Evolutionary conservation across 2,113 vertebrate species (phyloP), one percentile per base, ranked within the genome.

Genomic region (Hippopotamus amphibius): DNA sequence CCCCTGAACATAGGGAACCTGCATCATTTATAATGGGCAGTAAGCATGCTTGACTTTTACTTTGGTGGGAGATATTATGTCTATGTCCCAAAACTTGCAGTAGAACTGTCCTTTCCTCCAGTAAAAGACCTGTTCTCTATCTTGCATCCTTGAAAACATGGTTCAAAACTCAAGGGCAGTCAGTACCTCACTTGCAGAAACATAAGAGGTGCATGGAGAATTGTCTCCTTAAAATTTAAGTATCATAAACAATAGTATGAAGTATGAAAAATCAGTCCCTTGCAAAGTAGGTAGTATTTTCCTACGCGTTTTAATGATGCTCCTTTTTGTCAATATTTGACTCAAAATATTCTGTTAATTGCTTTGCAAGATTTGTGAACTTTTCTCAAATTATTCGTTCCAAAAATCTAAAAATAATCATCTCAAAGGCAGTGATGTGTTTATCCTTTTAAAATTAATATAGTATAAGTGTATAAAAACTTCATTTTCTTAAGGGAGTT

Each of bases 391-490:
- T 66, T 90, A 53, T 66, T 6, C 7, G 79, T 57, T 68, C 17
- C 33, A 77, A 88, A 88, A 79, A 57, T 63, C 6, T 50, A 89
- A 53, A 79, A 79, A 80, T 81, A 79, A 74, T 57, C 24, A 16
- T 88, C 10, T 95, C 50, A 87, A 57, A 69, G 59, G 65, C 2
- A 48, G 46, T 50, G 16, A 63, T 59, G 2, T 33, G 24, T 37
- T 93, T 95, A 83, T 72, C 68, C 16, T 63, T 77, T 93, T 63
- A 12, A 85, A 96, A 92, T 66, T 33, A 96, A 93, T 63, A n/a
- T 53, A 84, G 1, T 69, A 71, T 4, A 3, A 55, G 28, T 61
- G 6, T 61, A 43, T n/a, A 71, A 57, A 80, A 41, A 1, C 46
- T 95, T 71, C 6, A 43, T 93, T 66, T 93, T 90, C 21, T 83